Base-by-base conservation (phyloP, 2,888 invertebrate genomes). In the Agrochola litura region DNA sequence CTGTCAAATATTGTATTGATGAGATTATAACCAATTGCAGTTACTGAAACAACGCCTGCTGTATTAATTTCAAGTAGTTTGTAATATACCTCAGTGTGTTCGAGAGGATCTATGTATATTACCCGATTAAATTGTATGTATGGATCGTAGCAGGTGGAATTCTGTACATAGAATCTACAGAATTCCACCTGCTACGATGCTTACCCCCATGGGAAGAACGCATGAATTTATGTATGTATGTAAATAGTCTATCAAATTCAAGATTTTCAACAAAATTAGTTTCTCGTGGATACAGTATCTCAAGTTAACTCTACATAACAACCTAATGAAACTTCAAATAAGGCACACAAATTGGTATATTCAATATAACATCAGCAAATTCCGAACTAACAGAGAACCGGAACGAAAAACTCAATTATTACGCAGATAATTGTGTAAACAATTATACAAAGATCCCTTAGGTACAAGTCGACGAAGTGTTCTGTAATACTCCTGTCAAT, bases 401-500 rank as follows among this genome's bases (percentile, higher is more conserved):
- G 16, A 67, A 73, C 8, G 49, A 84, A 84, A 84, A 84, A 73
- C 74, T 72, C 68, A 81, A 84, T 81, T 77, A 84, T 75, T 75
- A 78, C 73, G n/a, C 30, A 64, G 69, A 73, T 78, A 76, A 77
- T 80, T 86, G 79, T 49, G 77, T 72, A 86, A 82, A 78, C 85
- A 84, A 82, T 73, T 80, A 82, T 58, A 73, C 49, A 77, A 6
- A 52, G 71, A 70, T 80, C 79, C 85, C 82, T 77, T 71, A 43
- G 75, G 80, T 74, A 79, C 49, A 61, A 72, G 77, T 81, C 74
- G 77, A 65, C 25, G 66, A 71, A 68, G 85, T 76, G 89, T 81
- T 77, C 74, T 77, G 76, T 90, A 86, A 88, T 88, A 88, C 86
- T 81, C 73, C 70, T 86, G 91, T 89, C 91, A 91, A 91, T 91